These are phyloP conservation scores for Mimachlamys varia DNA, from an alignment of 2,888 invertebrate species.

Conservation along the genomic window DNA sequence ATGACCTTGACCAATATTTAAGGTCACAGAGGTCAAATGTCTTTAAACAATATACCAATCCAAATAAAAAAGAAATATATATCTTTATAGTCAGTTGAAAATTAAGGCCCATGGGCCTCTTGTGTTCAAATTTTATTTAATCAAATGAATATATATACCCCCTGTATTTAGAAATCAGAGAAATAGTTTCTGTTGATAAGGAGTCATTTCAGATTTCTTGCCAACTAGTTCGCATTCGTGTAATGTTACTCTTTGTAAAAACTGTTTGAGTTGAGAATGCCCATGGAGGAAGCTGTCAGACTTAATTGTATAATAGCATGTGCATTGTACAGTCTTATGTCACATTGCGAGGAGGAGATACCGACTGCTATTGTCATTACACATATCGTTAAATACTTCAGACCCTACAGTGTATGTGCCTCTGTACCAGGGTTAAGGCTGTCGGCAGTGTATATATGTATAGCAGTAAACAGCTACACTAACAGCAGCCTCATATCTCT, in stretches of 20 bases:
- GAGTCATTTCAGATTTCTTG: no score
- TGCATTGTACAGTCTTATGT: not conserved
- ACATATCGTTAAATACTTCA: not conserved
- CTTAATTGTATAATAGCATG: slow-evolving; percentile 5
- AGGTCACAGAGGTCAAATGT: no score
- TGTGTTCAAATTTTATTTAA: no score
- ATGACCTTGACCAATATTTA: no score
- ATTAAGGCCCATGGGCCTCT: no score
- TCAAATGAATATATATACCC: no score
- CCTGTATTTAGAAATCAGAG: no score
- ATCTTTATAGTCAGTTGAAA: no score
- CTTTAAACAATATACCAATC: no score
- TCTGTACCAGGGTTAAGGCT: not conserved
- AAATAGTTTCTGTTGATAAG: no score
- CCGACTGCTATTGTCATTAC: slow-evolving; percentile 19
- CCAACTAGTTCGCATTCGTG: no score
- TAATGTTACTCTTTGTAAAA: not conserved
- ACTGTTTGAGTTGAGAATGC: not conserved
- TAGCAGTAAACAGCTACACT: slow-evolving; percentile 6
- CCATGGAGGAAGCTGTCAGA: not conserved
- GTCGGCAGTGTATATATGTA: not conserved
- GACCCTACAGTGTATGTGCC: not conserved
- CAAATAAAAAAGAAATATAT: no score
- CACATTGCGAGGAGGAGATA: not conserved
- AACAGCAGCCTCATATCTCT: not conserved